Evolutionary conservation across 2,888 invertebrate genomes (phyloP), one percentile per base, ranked within the genome.

Genomic region (Napeogenes sylphis): DNA sequence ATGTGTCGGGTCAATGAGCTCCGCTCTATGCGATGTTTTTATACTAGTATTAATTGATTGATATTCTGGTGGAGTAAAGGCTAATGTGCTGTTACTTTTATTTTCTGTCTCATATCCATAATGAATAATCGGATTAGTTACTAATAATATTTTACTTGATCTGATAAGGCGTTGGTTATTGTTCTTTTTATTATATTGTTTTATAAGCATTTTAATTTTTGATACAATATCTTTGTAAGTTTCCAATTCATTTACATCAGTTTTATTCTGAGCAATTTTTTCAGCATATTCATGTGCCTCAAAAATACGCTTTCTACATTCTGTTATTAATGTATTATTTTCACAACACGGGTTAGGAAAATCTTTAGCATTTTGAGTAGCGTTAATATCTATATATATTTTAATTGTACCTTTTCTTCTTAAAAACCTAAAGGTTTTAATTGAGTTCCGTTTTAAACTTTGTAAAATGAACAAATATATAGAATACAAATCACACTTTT

Each of bases 361-460:
- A 66, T 83, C 75, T 12, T 70, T 66, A 53, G 80, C 70, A 47
- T 77, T 73, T 14, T 67, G 66, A 54, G 68, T 63, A 42, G 74
- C 73, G n/a, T 71, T 69, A 3, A 83, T 70, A 68, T 86, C 80
- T 21, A 84, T 74, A 60, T 87, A 90, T 58, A 90, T 72, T 76
- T 85, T 88, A 6, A 85, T 71, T 10, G 77, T 71, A 2, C 76
- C 73, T n/a, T 74, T 73, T 69, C 78, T 82, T 58, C 73, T 73
- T 4, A 88, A 58, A 2, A 84, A 46, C 68, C 81, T 86, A 59
- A 81, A 81, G 8, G 76, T 75, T 66, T 84, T 85, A 1, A 76
- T 81, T 21, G 73, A 69, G 65, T 84, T 80, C 4, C 74, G 72
- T 62, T 71, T 75, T 61, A 77, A 77, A 72, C 80, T 79, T 70